Conservation (phyloP, 2,797 vertebrate species). For the Poecile montanus region DNA sequence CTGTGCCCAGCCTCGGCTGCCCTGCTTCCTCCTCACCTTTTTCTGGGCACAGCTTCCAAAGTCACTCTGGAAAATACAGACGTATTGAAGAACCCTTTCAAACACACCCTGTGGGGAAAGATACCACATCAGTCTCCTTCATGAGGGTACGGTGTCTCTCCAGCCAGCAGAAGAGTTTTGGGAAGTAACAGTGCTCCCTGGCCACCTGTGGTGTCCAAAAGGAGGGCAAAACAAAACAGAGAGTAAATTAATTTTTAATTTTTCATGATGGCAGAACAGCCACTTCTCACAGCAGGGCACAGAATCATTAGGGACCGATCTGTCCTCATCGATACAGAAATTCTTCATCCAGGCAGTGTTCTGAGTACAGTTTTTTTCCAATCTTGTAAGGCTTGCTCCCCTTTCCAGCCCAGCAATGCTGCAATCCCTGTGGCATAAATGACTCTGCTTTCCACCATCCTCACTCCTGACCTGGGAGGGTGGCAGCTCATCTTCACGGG, state of each 20-base stretch:
- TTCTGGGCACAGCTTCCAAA: not conserved
- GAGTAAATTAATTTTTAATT: not conserved
- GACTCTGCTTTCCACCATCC: not conserved
- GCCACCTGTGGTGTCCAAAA: accelerated
- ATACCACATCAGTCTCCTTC: not conserved
- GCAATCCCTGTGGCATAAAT: not conserved
- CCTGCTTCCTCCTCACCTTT: not conserved
- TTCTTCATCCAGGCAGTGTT: not conserved
- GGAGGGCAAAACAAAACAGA: not conserved
- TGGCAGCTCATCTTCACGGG: accelerated
- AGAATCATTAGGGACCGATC: not conserved
- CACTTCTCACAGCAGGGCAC: not conserved
- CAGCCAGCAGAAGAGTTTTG: accelerated
- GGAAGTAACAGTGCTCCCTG: not conserved
- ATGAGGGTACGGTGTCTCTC: accelerated
- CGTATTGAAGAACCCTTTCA: not conserved
- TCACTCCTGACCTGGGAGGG: not conserved
- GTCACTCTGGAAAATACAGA: not conserved
- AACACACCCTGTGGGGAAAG: not conserved
- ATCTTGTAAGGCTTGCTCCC: not conserved
- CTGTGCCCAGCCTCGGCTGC: not conserved
- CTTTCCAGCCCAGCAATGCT: not conserved
- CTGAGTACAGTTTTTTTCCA: not conserved
- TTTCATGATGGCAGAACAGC: not conserved
- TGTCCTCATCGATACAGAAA: not conserved